Base-by-base conservation (phyloP, 2,888 invertebrate genomes). In the Drosophila anomalata region DNA sequence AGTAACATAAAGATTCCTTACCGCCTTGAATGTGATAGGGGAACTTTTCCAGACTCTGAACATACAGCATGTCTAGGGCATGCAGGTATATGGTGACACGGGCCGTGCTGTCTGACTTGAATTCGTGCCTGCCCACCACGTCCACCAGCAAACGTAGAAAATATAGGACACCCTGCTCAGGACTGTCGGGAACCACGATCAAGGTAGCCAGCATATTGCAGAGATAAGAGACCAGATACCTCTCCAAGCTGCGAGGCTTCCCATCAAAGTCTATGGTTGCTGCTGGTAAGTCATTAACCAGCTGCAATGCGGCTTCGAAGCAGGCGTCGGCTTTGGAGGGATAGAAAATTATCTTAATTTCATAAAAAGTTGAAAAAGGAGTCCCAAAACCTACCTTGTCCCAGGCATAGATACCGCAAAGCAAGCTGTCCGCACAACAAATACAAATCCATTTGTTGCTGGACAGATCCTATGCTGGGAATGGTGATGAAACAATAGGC, bases 401-500 rank as follows among this genome's bases (percentile, higher is more conserved):
- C 97, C 59, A 97, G 93, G 90, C 98, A 98, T 85, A 96, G 95
- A 93, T 97, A 98, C 61, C 96, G 93, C 68, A 98, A 93, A 24
- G 98, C 97, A 47, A 97, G 96, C 92, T 97, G 97, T 17, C 97
- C 98, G 12, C 96, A 96, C 7, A 97, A 93, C 62, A 98, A 93
- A 93, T 98, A 98, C 51, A 99, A 94, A 81, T 96, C 96, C 82
- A 98, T 94, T 89, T 96, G 94, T 24, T 94, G 93, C 68, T 95
- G 94, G n/a, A 95, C 93, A 67, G 96, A 96, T 81, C 94, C 94
- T 89, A 99, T 94, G 12, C 98, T 98, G n/a, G 99, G 99, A 90
- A 98, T 96, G 8, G 99, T 99, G 72, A 99, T 98, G 92, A 96
- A 99, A 91, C 96, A 96, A 92, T 97, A 99, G 0, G 99, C 99